A percentile compares a stretch with the other conserved stretches of the same genome.
phyloP scores from a whole-genome alignment of 2,113 vertebrate genomes.

The Saiga tatarica region DNA sequence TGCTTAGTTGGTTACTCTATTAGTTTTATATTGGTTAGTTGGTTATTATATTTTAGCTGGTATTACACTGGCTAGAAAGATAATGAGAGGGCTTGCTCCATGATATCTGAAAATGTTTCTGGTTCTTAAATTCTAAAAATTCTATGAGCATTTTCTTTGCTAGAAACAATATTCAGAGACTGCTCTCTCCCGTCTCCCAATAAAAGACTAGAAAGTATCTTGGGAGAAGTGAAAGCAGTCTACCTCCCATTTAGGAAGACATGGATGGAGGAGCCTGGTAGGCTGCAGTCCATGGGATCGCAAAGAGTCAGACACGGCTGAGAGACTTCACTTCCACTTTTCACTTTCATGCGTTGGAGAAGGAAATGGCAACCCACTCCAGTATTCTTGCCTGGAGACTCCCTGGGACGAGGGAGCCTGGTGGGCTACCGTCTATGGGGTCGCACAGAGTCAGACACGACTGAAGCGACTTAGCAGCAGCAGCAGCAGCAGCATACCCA shows the following conservation, averaged over 20 bases:
- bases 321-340: too few species aligned
- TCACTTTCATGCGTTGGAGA: too few species aligned
- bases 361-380: too few species aligned
- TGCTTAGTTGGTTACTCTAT: background rate
- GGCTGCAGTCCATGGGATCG: too few species aligned
- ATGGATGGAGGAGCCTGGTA: too few species aligned
- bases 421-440: too few species aligned
- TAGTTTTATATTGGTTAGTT: background rate
- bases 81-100: background rate
- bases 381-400: too few species aligned
- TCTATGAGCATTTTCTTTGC: background rate
- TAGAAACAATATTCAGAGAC: background rate
- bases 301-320: too few species aligned
- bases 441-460: accelerated
- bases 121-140: background rate
- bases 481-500: background rate
- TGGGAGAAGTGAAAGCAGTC: background rate
- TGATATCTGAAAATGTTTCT: background rate
- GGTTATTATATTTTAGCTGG: background rate
- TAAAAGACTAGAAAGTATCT: background rate
- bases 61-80: background rate
- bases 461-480: too few species aligned
- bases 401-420: too few species aligned
- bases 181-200: background rate
- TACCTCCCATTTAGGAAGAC: background rate